Evolutionary conservation across 1,140 invertebrate species (phyloP).

Genomic region (Ectropis grisescens): DNA sequence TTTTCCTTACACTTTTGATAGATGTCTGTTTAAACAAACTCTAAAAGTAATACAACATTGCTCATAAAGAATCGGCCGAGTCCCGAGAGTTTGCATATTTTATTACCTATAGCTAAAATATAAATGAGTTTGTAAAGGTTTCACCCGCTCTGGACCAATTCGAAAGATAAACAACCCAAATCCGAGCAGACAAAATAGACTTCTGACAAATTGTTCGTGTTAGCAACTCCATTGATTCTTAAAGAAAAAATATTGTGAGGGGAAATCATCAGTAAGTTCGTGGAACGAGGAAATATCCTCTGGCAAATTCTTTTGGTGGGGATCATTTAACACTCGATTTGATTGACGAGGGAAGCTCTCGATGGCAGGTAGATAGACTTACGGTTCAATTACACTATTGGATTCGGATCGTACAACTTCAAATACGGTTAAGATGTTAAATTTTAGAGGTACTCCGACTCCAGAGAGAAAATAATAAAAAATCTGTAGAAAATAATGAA

Average conservation of each 20-base stretch:
- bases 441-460: too few relatives aligned
- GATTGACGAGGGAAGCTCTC: slow-evolving; percentile 33
- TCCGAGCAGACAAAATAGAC: slow-evolving; percentile 27
- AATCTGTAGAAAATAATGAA: too few relatives aligned
- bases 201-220: slow-evolving; percentile 47
- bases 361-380: slow-evolving; percentile 8
- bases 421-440: too few relatives aligned
- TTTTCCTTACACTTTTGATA: too few relatives aligned
- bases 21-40: too few relatives aligned
- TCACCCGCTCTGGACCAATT: slow-evolving; percentile 4
- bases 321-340: slow-evolving; percentile 47
- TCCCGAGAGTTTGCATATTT: too few relatives aligned
- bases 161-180: slow-evolving; percentile 16
- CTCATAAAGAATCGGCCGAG: too few relatives aligned
- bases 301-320: slow-evolving; percentile 27
- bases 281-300: slow-evolving; percentile 28
- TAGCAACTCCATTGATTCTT: slow-evolving; percentile 45
- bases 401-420: too few relatives aligned
- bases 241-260: slow-evolving; percentile 42
- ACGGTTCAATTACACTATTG: too few relatives aligned
- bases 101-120: slow-evolving; percentile 1
- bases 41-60: too few relatives aligned
- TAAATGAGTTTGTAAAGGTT: too few relatives aligned
- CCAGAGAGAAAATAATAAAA: too few relatives aligned
- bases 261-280: slow-evolving; percentile 40